These are phyloP conservation scores for Pseudochirops corinnae DNA, from an alignment of 2,797 vertebrate species.

Conservation along the genomic window DNA sequence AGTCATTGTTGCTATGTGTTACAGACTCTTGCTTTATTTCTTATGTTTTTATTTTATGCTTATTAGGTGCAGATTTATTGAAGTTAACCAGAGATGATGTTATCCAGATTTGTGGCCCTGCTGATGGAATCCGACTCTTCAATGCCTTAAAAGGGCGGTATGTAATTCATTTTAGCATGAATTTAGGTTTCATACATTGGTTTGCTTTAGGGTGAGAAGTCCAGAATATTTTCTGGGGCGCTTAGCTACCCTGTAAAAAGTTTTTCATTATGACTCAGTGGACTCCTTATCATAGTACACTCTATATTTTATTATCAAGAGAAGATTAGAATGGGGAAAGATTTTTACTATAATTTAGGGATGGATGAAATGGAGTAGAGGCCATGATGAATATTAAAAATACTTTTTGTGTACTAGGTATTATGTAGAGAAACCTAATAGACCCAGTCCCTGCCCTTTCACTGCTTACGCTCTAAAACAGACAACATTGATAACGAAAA, in stretches of 20 bases:
- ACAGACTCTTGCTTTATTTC: constrained; percentile 44
- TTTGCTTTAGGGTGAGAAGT: constrained; percentile 31
- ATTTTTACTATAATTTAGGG: constrained; percentile 41
- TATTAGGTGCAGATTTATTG: constrained; percentile 93
- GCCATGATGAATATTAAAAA: constrained; percentile 31
- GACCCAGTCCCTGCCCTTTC: background rate
- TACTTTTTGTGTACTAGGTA: constrained; percentile 25
- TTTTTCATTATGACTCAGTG: constrained; percentile 29
- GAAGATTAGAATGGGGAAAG: background rate
- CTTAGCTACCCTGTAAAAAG: constrained; percentile 42
- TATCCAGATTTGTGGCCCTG: constrained; percentile 98
- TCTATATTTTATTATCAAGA: constrained; percentile 42
- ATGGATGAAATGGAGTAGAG: constrained; percentile 15
- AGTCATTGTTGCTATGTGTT: background rate
- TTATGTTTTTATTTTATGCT: constrained; percentile 46
- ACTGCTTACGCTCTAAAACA: constrained; percentile 30
- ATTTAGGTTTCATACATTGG: constrained; percentile 40
- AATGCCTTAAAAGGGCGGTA: constrained; percentile 96
- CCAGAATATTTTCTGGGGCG: background rate
- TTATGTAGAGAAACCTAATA: constrained; percentile 22
- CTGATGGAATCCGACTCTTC: constrained; percentile 97
- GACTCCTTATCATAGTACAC: constrained; percentile 22
- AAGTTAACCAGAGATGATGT: constrained; percentile 97
- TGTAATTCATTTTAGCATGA: constrained; percentile 75
- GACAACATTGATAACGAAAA: constrained; percentile 20